Conservation (phyloP, 2,797 vertebrate species). For the Halcyon smyrnensis region DNA sequence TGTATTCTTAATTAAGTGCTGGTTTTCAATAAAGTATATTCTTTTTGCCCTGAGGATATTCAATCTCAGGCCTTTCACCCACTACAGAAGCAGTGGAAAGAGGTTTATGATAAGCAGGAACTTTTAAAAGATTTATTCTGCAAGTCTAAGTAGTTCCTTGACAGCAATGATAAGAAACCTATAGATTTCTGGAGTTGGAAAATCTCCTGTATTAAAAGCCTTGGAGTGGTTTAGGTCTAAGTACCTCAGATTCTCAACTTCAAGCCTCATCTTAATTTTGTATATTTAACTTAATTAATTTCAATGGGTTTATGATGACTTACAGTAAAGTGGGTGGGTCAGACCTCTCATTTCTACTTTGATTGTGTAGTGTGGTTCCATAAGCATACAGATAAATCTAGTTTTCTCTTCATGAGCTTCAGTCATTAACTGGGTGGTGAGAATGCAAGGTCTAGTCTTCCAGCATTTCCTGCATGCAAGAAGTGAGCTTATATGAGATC, state of each 20-base stretch:
- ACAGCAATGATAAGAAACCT: slow-evolving; percentile 14
- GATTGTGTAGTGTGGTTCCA: not conserved
- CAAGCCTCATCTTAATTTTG: slow-evolving; percentile 29
- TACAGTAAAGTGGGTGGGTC: not conserved
- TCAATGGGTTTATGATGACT: not conserved
- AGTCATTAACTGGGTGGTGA: not conserved
- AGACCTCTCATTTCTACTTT: not conserved
- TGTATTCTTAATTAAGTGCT: not conserved
- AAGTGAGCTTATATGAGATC: not conserved
- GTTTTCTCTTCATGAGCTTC: not conserved
- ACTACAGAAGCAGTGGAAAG: not conserved
- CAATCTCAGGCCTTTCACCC: not conserved
- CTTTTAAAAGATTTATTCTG: not conserved
- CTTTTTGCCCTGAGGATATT: not conserved
- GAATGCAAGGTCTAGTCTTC: not conserved
- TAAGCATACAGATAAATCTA: not conserved
- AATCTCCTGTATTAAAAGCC: not conserved
- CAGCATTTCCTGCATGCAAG: not conserved
- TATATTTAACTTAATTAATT: slow-evolving; percentile 16
- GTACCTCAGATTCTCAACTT: slow-evolving; percentile 33
- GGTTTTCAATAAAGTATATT: not conserved
- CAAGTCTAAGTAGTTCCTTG: not conserved
- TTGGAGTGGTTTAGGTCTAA: not conserved
- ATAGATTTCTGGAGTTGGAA: not conserved
- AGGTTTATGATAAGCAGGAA: slow-evolving; percentile 1